Percentiles rank a stretch among this genome's conserved stretches.
Evolutionary conservation across 30 jellyfish, hydroid and myxozoan genomes (phyloP).

Genomic region (Calvadosia cruxmelitensis): DNA sequence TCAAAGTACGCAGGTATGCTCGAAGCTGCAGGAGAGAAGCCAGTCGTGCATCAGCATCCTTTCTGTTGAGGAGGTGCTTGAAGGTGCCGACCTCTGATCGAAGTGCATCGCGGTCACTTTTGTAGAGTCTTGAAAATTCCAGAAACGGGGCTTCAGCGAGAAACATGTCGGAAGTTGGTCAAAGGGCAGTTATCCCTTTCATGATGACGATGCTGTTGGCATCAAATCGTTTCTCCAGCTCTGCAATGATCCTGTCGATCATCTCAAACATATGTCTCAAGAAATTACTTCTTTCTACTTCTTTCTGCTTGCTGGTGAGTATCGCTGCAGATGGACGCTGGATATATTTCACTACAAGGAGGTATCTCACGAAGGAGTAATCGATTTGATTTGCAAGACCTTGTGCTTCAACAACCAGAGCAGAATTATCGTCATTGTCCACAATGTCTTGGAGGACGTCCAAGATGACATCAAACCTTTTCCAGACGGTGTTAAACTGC

Average conservation of each 20-base stretch:
- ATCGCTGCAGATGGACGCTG: no score
- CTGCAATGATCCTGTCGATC: constrained; percentile 14
- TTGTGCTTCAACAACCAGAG: constrained; percentile 8
- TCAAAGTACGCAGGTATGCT: not conserved
- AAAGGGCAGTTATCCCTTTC: constrained; percentile 26
- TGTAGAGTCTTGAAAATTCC: constrained; percentile 8
- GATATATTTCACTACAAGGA: constrained; percentile 12
- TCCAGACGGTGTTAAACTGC: constrained; percentile 25
- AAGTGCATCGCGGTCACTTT: not conserved
- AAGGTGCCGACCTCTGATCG: constrained; percentile 11
- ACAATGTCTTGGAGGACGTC: constrained; percentile 24
- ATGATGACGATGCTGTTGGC: constrained; percentile 9
- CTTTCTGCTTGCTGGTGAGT: no score
- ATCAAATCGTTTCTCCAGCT: constrained; percentile 11
- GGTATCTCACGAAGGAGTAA: constrained; percentile 19
- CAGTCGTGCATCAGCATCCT: constrained; percentile 6
- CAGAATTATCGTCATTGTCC: constrained; percentile 7
- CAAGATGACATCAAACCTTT: constrained; percentile 12
- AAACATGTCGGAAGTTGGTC: constrained; percentile 16
- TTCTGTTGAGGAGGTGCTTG: constrained; percentile 9
- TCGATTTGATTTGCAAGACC: constrained; percentile 17
- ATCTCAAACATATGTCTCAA: constrained; percentile 7
- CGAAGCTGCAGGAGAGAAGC: constrained; percentile 3
- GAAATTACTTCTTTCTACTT: no score
- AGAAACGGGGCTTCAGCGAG: constrained; percentile 3